Conservation (phyloP, 2,113 vertebrate genomes). For the Poecilia latipinna region DNA sequence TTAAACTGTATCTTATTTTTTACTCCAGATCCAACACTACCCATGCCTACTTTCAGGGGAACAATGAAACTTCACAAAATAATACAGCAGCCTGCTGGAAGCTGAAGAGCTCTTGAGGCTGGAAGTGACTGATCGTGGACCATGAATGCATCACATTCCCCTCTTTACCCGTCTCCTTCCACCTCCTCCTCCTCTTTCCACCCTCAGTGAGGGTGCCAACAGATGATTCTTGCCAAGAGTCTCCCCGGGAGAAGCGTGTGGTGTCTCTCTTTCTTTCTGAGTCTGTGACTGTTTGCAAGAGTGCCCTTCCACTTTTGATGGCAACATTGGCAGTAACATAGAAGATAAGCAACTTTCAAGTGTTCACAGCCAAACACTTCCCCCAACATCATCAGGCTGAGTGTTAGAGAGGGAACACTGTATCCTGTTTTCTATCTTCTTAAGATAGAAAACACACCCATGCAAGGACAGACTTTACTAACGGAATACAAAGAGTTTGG, state of each 20-base stretch:
- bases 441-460: not conserved
- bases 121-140: conserved; percentile 65
- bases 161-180: conserved; percentile 23
- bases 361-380: conserved; percentile 57
- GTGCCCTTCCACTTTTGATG: conserved; percentile 57
- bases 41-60: conserved; percentile 22
- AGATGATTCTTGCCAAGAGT: conserved; percentile 68
- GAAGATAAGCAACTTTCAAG: conserved; percentile 73
- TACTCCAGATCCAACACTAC: not conserved
- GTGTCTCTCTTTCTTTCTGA: conserved; percentile 18
- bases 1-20: not conserved
- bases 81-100: conserved; percentile 36
- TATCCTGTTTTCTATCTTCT: conserved; percentile 32
- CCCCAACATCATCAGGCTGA: conserved; percentile 57
- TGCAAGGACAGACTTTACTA: conserved; percentile 14
- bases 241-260: conserved; percentile 61
- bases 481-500: conserved; percentile 41
- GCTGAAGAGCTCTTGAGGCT: conserved; percentile 54
- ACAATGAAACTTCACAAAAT: conserved; percentile 49
- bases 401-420: conserved; percentile 50
- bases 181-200: conserved; percentile 33
- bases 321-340: conserved; percentile 70
- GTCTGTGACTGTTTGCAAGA: conserved; percentile 16
- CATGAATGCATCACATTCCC: conserved; percentile 46
- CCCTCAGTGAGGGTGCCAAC: conserved; percentile 67